Evolutionary conservation across 2,113 vertebrate species (phyloP).

Genomic region (Capreolus pygargus): DNA sequence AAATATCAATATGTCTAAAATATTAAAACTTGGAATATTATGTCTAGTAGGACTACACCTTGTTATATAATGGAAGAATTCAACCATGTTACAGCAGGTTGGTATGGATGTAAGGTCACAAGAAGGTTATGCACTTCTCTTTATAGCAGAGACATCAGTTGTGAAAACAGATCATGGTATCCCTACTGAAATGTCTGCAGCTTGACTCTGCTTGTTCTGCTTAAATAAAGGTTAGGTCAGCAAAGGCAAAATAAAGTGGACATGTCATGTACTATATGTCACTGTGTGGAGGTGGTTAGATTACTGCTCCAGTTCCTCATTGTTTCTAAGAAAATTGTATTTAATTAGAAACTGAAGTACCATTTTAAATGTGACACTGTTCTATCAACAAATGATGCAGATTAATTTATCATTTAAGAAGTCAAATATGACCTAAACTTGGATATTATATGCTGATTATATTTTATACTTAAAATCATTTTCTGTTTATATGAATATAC

Average conservation of each 20-base stretch:
- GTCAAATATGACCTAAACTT: not conserved
- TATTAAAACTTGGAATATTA: not conserved
- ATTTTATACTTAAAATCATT: not conserved
- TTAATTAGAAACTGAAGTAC: not conserved
- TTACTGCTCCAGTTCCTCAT: not conserved
- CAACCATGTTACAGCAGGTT: not conserved
- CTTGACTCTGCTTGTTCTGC: not conserved
- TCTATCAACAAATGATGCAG: not conserved
- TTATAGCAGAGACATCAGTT: not conserved
- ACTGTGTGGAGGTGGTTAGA: not conserved
- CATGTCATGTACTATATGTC: not conserved
- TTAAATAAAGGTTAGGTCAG: not conserved
- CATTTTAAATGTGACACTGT: not conserved
- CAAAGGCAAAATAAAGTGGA: not conserved
- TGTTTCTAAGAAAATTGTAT: not conserved
- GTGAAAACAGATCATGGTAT: not conserved
- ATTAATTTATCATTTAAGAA: not conserved
- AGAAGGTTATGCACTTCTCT: not conserved
- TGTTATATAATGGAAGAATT: not conserved
- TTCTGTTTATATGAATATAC: not conserved
- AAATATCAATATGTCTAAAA: not conserved
- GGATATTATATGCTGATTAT: not conserved
- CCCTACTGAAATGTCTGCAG: not conserved
- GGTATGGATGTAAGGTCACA: not conserved
- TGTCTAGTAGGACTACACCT: not conserved